Evolutionary conservation across 64 coral and sea anemone genomes (phyloP).

Genomic region (Montipora efflorescens): DNA sequence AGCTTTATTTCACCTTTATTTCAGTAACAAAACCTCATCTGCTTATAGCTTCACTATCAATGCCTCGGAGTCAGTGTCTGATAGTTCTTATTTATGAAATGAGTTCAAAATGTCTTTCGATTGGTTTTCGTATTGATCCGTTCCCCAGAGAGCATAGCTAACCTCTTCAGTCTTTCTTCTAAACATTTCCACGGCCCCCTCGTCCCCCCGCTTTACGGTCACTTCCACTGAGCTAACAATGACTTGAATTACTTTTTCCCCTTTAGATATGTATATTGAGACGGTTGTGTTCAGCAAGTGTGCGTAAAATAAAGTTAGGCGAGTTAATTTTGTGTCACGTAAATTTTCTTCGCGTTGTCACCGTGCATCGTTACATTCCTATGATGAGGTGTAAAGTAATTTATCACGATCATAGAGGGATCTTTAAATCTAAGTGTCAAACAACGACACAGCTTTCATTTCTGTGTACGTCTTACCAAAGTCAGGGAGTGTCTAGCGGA

Average conservation of each 20-base stretch:
- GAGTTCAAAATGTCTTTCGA: slow-evolving; percentile 31
- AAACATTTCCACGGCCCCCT: slow-evolving; percentile 5
- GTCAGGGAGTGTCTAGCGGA: too few relatives aligned
- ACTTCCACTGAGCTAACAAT: neutral
- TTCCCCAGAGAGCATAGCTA: slow-evolving; percentile 18
- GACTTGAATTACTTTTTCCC: neutral
- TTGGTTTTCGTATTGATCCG: slow-evolving; percentile 1
- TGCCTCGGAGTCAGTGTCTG: slow-evolving; percentile 33
- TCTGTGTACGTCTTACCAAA: too few relatives aligned
- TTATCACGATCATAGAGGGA: too few relatives aligned
- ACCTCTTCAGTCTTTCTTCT: neutral
- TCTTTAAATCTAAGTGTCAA: too few relatives aligned
- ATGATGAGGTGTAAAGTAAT: neutral
- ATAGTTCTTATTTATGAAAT: neutral
- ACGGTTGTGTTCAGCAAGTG: too few relatives aligned
- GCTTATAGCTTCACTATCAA: neutral
- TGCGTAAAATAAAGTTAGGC: neutral
- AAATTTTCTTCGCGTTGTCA: neutral
- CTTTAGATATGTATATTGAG: neutral
- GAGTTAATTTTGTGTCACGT: neutral
- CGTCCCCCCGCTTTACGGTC: neutral
- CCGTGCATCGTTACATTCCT: neutral
- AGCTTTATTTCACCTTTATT: slow-evolving; percentile 41
- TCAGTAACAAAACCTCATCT: slow-evolving; percentile 28
- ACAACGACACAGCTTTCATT: too few relatives aligned